Evolutionary conservation across 2,113 vertebrate genomes (phyloP).

Genomic region (Myanophis thanlyinensis): DNA sequence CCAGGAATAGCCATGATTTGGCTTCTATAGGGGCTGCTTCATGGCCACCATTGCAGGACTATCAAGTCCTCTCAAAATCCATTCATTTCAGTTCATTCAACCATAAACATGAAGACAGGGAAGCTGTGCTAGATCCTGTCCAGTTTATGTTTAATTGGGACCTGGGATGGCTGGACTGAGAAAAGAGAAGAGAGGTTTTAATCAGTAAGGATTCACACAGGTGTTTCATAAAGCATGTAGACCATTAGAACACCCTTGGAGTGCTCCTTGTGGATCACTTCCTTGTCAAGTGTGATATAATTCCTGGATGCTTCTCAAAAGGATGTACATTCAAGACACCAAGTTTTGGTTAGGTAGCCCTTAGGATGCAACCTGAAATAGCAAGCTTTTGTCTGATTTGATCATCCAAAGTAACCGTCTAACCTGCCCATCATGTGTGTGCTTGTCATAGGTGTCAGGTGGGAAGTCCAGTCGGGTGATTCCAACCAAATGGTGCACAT

Average conservation of each 20-base stretch:
- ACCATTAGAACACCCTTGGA: background rate
- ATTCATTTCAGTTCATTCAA: background rate
- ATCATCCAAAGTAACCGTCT: accelerated
- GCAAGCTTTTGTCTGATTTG: background rate
- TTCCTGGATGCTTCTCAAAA: too few species aligned
- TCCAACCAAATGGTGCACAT: constrained; percentile 98
- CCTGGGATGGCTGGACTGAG: background rate
- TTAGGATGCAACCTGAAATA: constrained; percentile 5
- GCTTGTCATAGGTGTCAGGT: constrained; percentile 79
- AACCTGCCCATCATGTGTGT: constrained; percentile 43
- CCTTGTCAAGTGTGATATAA: background rate
- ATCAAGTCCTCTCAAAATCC: background rate
- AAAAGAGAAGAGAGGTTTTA: background rate
- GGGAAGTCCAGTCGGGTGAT: constrained; percentile 92
- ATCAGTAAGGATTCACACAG: background rate
- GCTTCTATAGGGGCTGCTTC: background rate
- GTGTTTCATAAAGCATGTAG: background rate
- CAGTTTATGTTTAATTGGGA: background rate
- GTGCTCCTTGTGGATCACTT: background rate
- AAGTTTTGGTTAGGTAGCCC: background rate
- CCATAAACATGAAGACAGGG: background rate
- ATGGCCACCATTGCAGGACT: background rate
- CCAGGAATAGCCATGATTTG: background rate
- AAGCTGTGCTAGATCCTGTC: background rate
- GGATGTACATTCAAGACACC: background rate